phyloP scores from a whole-genome alignment of 1,140 invertebrate genomes.

The Bombus confusus region DNA sequence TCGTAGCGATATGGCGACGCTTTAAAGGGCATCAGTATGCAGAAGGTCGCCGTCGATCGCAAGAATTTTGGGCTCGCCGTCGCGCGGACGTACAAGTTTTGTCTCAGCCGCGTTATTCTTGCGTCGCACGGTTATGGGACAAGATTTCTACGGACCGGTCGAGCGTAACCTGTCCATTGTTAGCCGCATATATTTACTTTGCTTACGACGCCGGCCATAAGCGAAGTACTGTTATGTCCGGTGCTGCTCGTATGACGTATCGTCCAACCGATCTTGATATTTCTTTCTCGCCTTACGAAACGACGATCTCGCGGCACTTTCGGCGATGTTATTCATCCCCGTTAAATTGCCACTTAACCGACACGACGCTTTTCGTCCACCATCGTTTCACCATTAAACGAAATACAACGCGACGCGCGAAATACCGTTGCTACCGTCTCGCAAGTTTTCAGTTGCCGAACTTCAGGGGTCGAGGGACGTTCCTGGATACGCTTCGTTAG shows the following conservation, averaged over 20 bases:
- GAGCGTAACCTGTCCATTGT: constrained; percentile 60
- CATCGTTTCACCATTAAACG: constrained; percentile 14
- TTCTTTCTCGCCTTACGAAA: constrained; percentile 60
- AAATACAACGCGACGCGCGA: not conserved
- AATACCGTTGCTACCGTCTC: constrained; percentile 22
- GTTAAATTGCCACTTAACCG: not conserved
- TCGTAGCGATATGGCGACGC: not conserved
- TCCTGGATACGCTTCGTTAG: not conserved
- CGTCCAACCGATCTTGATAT: constrained; percentile 54
- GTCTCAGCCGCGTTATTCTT: not conserved
- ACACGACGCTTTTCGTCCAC: not conserved
- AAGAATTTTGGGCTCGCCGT: constrained; percentile 53
- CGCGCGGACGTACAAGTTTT: constrained; percentile 12
- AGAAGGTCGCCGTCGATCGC: constrained; percentile 20
- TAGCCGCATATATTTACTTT: constrained; percentile 62
- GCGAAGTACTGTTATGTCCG: constrained; percentile 62
- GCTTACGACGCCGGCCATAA: constrained; percentile 55
- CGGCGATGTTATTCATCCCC: not conserved
- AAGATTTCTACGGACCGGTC: constrained; percentile 18
- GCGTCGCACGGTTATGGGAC: not conserved
- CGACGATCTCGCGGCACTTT: not conserved
- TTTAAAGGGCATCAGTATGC: constrained; percentile 58
- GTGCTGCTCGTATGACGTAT: constrained; percentile 58
- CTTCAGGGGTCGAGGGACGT: not conserved
- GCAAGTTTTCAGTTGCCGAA: no score